These are phyloP conservation scores for Apodemia mormo DNA, from an alignment of 2,888 invertebrate genomes.

Conservation along the genomic window DNA sequence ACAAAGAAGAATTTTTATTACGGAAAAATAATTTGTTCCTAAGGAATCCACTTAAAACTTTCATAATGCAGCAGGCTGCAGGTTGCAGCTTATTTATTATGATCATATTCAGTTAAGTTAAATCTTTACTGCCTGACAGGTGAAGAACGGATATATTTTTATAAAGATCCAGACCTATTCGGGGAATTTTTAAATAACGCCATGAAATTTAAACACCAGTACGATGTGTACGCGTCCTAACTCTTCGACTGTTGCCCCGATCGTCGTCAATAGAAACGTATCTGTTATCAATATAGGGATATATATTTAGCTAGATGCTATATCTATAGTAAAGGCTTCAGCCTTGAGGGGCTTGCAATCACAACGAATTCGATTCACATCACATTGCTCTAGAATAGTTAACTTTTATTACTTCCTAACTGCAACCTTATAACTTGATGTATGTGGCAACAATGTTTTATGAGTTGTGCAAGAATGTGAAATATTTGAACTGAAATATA, in stretches of 20 bases:
- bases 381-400: slow-evolving; percentile 30
- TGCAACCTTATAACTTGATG: slow-evolving; percentile 28
- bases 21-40: too few relatives aligned
- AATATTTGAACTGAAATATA: slow-evolving; percentile 34
- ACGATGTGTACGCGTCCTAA: slow-evolving; percentile 29
- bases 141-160: too few relatives aligned
- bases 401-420: slow-evolving; percentile 40
- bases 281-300: slow-evolving; percentile 78
- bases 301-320: slow-evolving; percentile 53
- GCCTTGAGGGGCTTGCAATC: slow-evolving; percentile 36
- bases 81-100: too few relatives aligned
- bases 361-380: slow-evolving; percentile 5
- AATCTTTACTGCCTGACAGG: too few relatives aligned
- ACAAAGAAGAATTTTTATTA: too few relatives aligned
- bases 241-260: slow-evolving; percentile 66
- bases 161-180: too few relatives aligned
- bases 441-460: slow-evolving; percentile 26
- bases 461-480: slow-evolving; percentile 32
- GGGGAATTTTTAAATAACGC: too few relatives aligned
- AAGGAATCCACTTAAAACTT: too few relatives aligned
- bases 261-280: slow-evolving; percentile 47
- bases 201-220: background rate
- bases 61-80: too few relatives aligned
- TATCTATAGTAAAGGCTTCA: slow-evolving; percentile 55
- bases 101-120: too few relatives aligned